A percentile compares a stretch with the other conserved stretches of the same genome.
Conservation (phyloP, 2,113 vertebrate species). For the Meles meles region DNA sequence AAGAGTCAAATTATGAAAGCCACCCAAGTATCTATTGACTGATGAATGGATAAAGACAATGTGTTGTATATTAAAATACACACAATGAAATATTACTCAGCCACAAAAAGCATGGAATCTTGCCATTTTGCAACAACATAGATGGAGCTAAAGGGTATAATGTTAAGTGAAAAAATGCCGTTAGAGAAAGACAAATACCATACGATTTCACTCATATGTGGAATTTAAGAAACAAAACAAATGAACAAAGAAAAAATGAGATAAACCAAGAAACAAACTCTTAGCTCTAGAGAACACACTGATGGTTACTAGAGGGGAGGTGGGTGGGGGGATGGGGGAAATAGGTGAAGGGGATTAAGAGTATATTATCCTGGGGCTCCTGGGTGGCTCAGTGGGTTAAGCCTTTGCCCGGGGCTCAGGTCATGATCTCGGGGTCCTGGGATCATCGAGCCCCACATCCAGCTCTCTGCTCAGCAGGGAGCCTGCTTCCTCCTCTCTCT, state of each 20-base stretch:
- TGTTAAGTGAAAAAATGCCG: neutral
- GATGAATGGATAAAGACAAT: neutral
- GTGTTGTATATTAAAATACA: neutral
- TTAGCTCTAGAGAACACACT: neutral
- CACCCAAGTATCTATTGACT: neutral
- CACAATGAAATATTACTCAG: neutral
- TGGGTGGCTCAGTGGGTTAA: too few species aligned
- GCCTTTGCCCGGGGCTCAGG: too few species aligned
- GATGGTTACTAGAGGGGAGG: neutral
- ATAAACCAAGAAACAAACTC: neutral
- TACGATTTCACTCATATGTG: neutral
- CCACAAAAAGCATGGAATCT: neutral
- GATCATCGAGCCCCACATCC: too few species aligned
- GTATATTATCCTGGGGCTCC: fast-evolving
- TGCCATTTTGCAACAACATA: neutral
- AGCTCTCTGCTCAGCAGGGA: too few species aligned
- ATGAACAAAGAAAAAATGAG: neutral
- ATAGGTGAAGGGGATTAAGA: neutral
- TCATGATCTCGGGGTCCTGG: too few species aligned
- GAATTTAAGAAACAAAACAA: neutral
- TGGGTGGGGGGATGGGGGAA: neutral
- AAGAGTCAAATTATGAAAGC: neutral
- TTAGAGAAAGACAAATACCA: neutral
- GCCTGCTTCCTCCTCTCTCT: too few species aligned
- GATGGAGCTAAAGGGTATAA: neutral